Evolutionary conservation across 2,888 invertebrate genomes (phyloP).

Genomic region (Melieria crassipennis): DNA sequence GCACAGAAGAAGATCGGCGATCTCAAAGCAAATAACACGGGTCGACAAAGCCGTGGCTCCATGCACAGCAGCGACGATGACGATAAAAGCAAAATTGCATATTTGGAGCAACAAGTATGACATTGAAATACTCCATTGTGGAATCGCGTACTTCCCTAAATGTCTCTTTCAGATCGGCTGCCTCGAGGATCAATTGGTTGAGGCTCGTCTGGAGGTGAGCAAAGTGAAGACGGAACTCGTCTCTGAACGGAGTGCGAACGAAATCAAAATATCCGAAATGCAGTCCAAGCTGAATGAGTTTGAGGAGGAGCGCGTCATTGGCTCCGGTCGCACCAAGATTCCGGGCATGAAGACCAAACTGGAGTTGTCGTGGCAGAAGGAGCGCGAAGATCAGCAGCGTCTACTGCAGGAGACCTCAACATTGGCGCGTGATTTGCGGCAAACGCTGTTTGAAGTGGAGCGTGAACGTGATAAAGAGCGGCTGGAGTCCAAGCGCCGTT

Average conservation of each 20-base stretch:
- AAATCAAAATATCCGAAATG: constrained; percentile 88
- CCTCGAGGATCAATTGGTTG: constrained; percentile 88
- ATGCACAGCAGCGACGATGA: constrained; percentile 82
- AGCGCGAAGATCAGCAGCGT: constrained; percentile 91
- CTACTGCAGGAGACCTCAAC: constrained; percentile 90
- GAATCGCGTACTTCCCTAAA: too few relatives aligned
- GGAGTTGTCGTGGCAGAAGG: constrained; percentile 94
- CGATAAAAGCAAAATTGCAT: constrained; percentile 75
- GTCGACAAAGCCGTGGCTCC: constrained; percentile 71
- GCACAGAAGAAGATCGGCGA: constrained; percentile 86
- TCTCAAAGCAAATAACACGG: constrained; percentile 70
- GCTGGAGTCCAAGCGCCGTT: constrained; percentile 84
- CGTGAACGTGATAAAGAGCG: constrained; percentile 90
- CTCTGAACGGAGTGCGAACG: constrained; percentile 85
- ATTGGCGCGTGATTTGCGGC: constrained; percentile 85
- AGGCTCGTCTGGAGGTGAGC: constrained; percentile 82
- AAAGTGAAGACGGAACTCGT: constrained; percentile 89
- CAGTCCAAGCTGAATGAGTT: constrained; percentile 79
- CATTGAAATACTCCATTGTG: too few relatives aligned
- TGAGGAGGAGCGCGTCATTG: constrained; percentile 87
- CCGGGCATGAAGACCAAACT: constrained; percentile 87
- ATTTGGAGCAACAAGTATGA: constrained; percentile 78
- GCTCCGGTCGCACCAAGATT: constrained; percentile 84
- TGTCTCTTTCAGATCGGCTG: constrained; percentile 70
- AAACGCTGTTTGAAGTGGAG: constrained; percentile 89